Evolutionary conservation across 2,888 invertebrate genomes (phyloP).

Genomic region (Ophion slaviceki): DNA sequence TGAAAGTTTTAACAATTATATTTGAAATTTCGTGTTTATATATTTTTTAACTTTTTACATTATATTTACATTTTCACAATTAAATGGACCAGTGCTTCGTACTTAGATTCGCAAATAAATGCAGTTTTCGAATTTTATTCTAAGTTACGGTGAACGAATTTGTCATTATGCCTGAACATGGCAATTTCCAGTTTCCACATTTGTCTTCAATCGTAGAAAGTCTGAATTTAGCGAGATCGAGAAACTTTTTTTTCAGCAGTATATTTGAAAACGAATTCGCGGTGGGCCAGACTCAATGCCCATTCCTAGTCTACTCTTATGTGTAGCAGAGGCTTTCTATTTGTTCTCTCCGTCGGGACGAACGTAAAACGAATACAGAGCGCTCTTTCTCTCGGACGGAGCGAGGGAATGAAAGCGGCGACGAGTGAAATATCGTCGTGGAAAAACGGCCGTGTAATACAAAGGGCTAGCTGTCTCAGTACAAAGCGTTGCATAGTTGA

Average conservation of each 20-base stretch:
- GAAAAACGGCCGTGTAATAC: slow-evolving; percentile 62
- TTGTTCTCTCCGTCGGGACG: neutral
- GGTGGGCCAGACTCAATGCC: neutral
- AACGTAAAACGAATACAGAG: slow-evolving; percentile 18
- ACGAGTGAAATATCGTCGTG: slow-evolving; percentile 65
- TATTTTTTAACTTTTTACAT: too few species aligned
- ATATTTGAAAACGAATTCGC: neutral
- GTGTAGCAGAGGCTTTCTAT: slow-evolving; percentile 13
- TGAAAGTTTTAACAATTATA: too few species aligned
- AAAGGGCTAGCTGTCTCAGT: slow-evolving; percentile 57
- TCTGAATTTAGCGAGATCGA: neutral
- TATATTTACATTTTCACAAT: too few species aligned
- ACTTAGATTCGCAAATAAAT: too few species aligned
- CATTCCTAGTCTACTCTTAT: neutral
- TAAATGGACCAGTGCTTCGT: too few species aligned
- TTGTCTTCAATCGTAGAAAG: neutral
- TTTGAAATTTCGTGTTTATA: too few species aligned
- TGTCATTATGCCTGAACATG: neutral
- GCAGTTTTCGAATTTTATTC: too few species aligned
- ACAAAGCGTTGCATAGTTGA: slow-evolving; percentile 58
- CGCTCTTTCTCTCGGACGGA: slow-evolving; percentile 32
- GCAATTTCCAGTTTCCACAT: neutral
- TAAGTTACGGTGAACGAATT: too few species aligned
- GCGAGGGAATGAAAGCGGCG: slow-evolving; percentile 65
- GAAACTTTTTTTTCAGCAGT: neutral